These are phyloP conservation scores for Litoditis marina DNA, from an alignment of 2,888 invertebrate genomes.

Conservation along the genomic window DNA sequence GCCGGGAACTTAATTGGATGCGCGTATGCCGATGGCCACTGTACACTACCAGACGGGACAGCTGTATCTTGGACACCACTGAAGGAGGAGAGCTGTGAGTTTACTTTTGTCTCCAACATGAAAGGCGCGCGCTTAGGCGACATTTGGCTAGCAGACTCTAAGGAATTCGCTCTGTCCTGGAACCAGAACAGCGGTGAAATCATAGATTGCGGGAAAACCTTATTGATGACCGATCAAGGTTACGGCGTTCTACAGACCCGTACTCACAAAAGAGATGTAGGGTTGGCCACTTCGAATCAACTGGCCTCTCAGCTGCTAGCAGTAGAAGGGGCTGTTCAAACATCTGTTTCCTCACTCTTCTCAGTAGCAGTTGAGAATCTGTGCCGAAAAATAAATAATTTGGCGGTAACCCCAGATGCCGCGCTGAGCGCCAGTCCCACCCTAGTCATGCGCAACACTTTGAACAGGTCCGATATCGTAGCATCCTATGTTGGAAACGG, in stretches of 20 bases:
- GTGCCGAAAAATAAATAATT: neutral
- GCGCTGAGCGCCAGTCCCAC: conserved; percentile 5
- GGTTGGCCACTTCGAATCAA: conserved; percentile 9
- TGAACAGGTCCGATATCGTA: neutral
- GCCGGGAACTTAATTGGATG: neutral
- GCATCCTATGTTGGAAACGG: conserved; percentile 9
- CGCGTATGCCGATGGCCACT: neutral
- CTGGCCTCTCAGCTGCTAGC: conserved; percentile 10
- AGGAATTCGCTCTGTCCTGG: neutral
- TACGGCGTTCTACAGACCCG: neutral
- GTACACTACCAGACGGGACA: neutral
- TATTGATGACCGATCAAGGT: neutral
- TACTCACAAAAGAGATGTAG: neutral
- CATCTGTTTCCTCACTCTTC: neutral
- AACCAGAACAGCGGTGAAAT: neutral
- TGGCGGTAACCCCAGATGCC: neutral
- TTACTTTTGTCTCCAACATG: neutral
- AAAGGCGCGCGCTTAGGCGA: neutral
- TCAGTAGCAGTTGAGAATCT: neutral
- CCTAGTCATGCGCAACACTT: neutral
- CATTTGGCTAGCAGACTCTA: neutral
- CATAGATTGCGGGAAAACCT: neutral
- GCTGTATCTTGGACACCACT: neutral
- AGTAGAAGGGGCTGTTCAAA: neutral
- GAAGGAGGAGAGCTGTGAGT: neutral